Evolutionary conservation across 2,888 invertebrate genomes (phyloP), one percentile per base, ranked within the genome.

Genomic region (Onchidella celtica): DNA sequence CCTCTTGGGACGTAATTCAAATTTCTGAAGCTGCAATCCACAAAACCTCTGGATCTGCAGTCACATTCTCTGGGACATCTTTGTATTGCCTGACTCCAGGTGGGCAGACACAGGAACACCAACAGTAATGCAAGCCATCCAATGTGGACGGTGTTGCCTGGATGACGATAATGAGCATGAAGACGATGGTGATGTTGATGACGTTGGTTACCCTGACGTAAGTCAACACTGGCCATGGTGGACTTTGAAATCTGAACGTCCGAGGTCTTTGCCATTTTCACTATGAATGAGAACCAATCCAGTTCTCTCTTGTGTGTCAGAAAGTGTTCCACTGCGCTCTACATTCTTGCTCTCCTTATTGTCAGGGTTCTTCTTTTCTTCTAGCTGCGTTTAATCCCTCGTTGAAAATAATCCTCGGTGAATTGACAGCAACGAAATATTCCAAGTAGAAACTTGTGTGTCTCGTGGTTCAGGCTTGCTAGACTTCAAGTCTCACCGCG

Each of bases 1-100:
- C 81, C 84, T 65, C 75, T 36, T 3, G 84, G 84, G 59, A 84
- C 79, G 66, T 76, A 72, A 72, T 84, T 84, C 36, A 84, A 79
- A 34, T 74, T 81, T 57, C 81, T 73, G 76, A 79, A 78, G 21
- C 81, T 84, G 72, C 84, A 84, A 55, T 84, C 84, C 79, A 81
- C 84, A 29, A 75, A 81, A 57, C 78, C 77, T 63, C 79, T 61
- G 40, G 79, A 75, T 40, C 79, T 59, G 29, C 84, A 84, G 73
- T 79, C 66, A 29, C 84, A 84, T 55, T 84, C 81, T 24, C 81
- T 66, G 57, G 84, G 84, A 57, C 84, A 84, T 2, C 72, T 47
- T 24, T 79, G 75, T 3, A n/a, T 61, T 17, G 69, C 66, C 27
- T 70, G 24, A 38, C 77, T 69, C 34, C 83, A 76, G 17, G 69